These are phyloP conservation scores for Phenganax marumi DNA, from an alignment of 92 coral and sea anemone genomes.

Conservation along the genomic window DNA sequence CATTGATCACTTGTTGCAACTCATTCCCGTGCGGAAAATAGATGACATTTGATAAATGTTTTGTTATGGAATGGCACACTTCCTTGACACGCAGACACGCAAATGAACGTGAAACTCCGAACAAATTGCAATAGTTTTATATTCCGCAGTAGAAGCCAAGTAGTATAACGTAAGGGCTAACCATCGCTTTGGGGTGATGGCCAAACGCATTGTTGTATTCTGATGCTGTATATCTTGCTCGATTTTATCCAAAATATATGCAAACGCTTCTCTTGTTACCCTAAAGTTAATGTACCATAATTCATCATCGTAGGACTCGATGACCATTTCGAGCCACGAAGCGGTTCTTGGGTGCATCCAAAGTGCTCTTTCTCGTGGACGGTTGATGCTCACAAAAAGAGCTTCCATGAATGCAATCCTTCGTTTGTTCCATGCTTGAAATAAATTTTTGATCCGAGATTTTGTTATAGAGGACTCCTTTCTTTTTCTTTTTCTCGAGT, in stretches of 20 bases:
- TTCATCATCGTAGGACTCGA: not conserved
- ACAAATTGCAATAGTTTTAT: slow-evolving; percentile 45
- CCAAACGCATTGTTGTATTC: slow-evolving; percentile 15
- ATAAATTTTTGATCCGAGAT: too few relatives aligned
- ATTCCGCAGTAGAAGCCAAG: slow-evolving; percentile 52
- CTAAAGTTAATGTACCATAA: not conserved
- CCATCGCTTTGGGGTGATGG: slow-evolving; percentile 42
- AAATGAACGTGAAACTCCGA: slow-evolving; percentile 52
- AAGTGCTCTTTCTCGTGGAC: not conserved
- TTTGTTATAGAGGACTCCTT: too few relatives aligned
- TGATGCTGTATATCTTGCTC: too few relatives aligned
- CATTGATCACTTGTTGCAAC: slow-evolving; percentile 25
- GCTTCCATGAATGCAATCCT: too few relatives aligned
- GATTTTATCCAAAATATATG: too few relatives aligned
- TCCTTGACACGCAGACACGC: slow-evolving; percentile 40
- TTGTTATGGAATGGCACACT: slow-evolving; percentile 39
- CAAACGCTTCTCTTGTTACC: not conserved
- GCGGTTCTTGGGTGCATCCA: not conserved
- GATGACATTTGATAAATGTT: slow-evolving; percentile 4
- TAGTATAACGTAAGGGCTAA: slow-evolving; percentile 53
- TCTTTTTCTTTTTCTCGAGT: too few relatives aligned
- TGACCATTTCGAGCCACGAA: not conserved
- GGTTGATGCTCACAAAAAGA: not conserved
- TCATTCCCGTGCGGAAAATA: slow-evolving; percentile 27
- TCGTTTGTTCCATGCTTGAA: too few relatives aligned